Evolutionary conservation across 2,888 invertebrate species (phyloP).

Genomic region (Hirtodrosophila histrioides): DNA sequence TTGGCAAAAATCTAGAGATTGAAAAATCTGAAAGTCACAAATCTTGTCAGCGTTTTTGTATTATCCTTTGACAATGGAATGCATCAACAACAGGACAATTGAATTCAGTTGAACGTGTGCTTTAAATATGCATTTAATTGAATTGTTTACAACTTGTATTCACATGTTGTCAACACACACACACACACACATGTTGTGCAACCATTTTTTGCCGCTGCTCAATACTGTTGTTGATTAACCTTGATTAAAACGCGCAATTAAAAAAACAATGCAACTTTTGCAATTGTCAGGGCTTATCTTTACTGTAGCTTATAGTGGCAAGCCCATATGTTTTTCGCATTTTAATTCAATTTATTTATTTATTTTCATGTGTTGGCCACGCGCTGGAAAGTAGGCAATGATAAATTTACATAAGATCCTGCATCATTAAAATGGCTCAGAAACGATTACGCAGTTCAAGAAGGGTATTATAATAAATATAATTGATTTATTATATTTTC

Average conservation of each 20-base stretch:
- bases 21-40: neutral
- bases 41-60: neutral
- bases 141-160: conserved; percentile 41
- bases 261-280: conserved; percentile 5
- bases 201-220: conserved; percentile 1
- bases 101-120: neutral
- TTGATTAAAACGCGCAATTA: conserved; percentile 13
- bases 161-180: conserved; percentile 18
- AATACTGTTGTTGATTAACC: conserved; percentile 6
- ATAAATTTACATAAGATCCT: too few species aligned
- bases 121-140: conserved; percentile 30
- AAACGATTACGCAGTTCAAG: too few species aligned
- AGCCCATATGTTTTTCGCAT: neutral
- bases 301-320: neutral
- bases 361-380: too few species aligned
- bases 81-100: conserved; percentile 1
- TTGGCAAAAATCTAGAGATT: neutral
- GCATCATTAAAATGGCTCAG: too few species aligned
- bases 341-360: too few species aligned
- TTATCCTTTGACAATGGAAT: conserved; percentile 1
- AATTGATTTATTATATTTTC: too few species aligned
- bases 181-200: conserved; percentile 11
- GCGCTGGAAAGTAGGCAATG: conserved; percentile 10
- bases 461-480: too few species aligned
- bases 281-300: conserved; percentile 12